phyloP scores from a whole-genome alignment of 2,113 vertebrate genomes.

The Coptodon rendalli region DNA sequence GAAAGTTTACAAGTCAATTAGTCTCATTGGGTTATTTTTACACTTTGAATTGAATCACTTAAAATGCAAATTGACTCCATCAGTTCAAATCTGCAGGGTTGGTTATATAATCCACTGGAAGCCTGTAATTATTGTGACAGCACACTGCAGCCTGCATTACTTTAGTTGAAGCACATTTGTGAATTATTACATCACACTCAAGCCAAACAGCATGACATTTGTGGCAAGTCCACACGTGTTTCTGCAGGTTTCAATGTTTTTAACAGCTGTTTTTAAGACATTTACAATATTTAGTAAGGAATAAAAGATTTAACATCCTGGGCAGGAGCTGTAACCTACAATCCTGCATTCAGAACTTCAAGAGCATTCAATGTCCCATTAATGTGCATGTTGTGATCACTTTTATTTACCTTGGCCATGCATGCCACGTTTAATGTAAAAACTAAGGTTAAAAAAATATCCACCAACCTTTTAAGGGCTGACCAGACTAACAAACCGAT shows the following conservation, averaged over 20 bases:
- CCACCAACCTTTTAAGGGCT: neutral
- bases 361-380: neutral
- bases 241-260: neutral
- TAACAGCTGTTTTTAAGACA: neutral
- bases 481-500: neutral
- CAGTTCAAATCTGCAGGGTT: neutral
- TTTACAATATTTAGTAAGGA: neutral
- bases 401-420: neutral
- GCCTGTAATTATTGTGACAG: neutral
- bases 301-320: neutral
- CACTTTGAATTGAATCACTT: neutral
- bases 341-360: neutral
- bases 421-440: fast-evolving
- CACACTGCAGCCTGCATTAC: neutral
- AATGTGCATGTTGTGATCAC: neutral
- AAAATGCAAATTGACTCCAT: neutral
- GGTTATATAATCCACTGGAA: neutral
- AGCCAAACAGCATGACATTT: neutral
- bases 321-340: neutral
- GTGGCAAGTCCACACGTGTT: neutral
- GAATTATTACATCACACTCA: fast-evolving
- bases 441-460: neutral
- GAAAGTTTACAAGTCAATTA: neutral
- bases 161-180: fast-evolving
- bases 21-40: neutral